Base-by-base conservation (phyloP, 2,888 invertebrate genomes). In the Nemapogon koenigi region DNA sequence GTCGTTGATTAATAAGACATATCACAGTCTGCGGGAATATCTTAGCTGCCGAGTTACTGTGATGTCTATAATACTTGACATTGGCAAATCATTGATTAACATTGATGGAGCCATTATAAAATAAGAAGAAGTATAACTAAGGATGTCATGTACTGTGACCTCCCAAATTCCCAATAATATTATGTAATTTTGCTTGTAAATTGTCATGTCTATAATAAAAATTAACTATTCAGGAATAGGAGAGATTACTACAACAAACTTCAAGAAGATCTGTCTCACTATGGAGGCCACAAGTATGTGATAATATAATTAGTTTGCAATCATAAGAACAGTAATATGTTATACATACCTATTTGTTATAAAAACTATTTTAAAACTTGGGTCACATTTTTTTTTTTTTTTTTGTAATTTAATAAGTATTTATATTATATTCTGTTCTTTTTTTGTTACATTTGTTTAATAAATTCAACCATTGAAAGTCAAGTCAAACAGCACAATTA, bases 201-300 rank as follows among this genome's bases (percentile, higher is more conserved):
- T n/a, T n/a, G n/a, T n/a, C n/a, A n/a, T n/a, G n/a, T n/a, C n/a
- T n/a, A n/a, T n/a, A n/a, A n/a, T n/a, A n/a, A n/a, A n/a, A n/a
- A n/a, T n/a, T n/a, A n/a, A n/a, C 57, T 58, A 59, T 66, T 66
- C 67, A 78, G 78, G 75, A 72, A 57, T 70, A 75, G 67, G 50
- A 64, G 76, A 63, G 75, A 75, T 63, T 69, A 69, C 62, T 57
- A 53, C 59, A 55, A 54, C 56, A 71, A 73, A 68, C 60, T 59
- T 48, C 76, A 76, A 50, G 73, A 76, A 45, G 66, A 59, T 54
- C 50, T 73, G 55, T 62, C 71, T 45, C 58, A 62, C 46, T 68
- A 55, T 60, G 76, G 71, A 67, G 3, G 27, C 16, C 27, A 70
- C 71, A 76, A 73, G 78, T 76, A 78, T 66, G 75, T 78, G 52